A percentile compares a stretch with the other conserved stretches of the same genome.
phyloP scores from a whole-genome alignment of 2,888 invertebrate genomes.

The Gisinianus flammeolus region DNA sequence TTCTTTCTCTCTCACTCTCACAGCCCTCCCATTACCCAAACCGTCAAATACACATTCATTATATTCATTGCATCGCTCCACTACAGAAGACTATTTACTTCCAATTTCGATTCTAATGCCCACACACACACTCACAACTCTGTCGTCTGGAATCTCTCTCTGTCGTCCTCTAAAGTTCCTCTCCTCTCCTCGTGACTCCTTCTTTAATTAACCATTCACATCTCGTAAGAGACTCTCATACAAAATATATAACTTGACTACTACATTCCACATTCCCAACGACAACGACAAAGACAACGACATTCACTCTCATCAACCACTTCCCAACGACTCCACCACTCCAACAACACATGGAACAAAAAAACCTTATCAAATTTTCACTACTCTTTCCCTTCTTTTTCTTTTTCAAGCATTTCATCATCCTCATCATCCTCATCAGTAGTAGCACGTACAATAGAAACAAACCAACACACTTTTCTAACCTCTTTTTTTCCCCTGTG shows the following conservation, averaged over 20 bases:
- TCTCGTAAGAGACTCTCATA: not conserved
- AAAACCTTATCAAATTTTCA: too few relatives aligned
- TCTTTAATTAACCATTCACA: conserved; percentile 10
- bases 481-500: not conserved
- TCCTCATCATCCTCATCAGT: too few relatives aligned
- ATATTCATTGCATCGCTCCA: conserved; percentile 23
- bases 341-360: too few relatives aligned
- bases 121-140: too few relatives aligned
- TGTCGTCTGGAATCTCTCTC: too few relatives aligned
- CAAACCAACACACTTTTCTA: not conserved
- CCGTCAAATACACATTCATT: conserved; percentile 24
- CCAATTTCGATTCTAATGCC: conserved; percentile 16
- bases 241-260: not conserved
- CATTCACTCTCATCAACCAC: too few relatives aligned
- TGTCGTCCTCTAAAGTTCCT: not conserved
- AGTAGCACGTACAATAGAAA: too few relatives aligned
- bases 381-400: too few relatives aligned
- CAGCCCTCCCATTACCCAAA: conserved; percentile 30
- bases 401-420: too few relatives aligned
- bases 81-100: not conserved
- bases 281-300: not conserved
- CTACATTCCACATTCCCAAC: not conserved
- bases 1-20: too few relatives aligned
- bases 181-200: not conserved
- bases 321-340: too few relatives aligned